Base-by-base conservation (phyloP, 2,113 vertebrate genomes). In the Petrocephalus zakoni region DNA sequence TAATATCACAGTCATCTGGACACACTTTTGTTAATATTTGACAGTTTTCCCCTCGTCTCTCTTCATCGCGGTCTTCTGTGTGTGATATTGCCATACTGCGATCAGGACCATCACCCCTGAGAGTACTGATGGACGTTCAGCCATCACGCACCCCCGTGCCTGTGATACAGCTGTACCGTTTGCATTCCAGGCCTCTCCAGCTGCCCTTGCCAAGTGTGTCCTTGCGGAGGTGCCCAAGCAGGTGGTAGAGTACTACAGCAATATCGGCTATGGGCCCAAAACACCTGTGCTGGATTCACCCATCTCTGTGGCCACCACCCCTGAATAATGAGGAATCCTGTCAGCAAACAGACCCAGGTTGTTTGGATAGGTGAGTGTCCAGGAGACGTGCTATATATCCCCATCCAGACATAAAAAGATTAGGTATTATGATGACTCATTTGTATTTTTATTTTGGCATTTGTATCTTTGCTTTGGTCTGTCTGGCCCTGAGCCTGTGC, bases 141-240 rank as follows among this genome's bases (percentile, higher is more conserved):
- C 61, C 11, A 2, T 64, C 61, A 25, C 61, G 9, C 2, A 1
- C 61, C 61, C 25, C 34, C 10, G 53, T 34, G 51, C 51, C 37
- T 25, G 17, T 37, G 49, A 9, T 47, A 5, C 42, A 83, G 75
- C 88, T 25, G 1, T 84, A 55, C 78, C 78, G 78, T 84, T 58
- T 88, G 88, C 61, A 22, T 88, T 84, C 5, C 96, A 99, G 98
- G 98, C 96, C 0, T 97, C 97, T 0, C 97, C 98, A 0, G 96
- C 97, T 0, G 97, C 97, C 0, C 93, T 98, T 94, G 97, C 98
- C 13, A 98, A 97, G 93, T 97, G 97, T 0, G 97, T 98, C 90
- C 94, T 98, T 93, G 98, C 98, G 0, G 97, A 99, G 93, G 98
- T 99, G 85, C 98, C 97, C 89, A 97, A 96, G 92, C 98, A 99